Base-by-base conservation (phyloP, 92 coral and sea anemone species). In the Palythoa caribaeorum region DNA sequence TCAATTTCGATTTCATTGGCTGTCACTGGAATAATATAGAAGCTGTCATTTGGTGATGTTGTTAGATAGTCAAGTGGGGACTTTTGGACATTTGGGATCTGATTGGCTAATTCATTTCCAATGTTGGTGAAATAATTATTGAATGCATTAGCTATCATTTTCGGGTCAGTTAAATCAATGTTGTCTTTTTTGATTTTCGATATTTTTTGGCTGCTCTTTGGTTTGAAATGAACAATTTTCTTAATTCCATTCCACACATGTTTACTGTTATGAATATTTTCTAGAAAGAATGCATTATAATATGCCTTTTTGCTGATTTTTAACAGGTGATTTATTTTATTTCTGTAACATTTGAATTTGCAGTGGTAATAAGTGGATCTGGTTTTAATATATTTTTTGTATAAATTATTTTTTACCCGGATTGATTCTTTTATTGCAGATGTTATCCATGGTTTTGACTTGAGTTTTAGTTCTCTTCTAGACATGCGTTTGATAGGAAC, bases 181-280 rank as follows among this genome's bases (percentile, higher is more conserved):
- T 83, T 76, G 28, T 84, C 57, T 20, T 73, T 50, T 1, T 38
- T 14, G 21, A 91, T 89, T 57, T 92, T 89, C 12, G 71, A 57
- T 55, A 52, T 40, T 78, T 48, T 89, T 51, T 80, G 84, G 52
- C 71, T 88, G 48, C 66, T 62, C 48, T 73, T 92, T 55, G 91
- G 50, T 69, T 86, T 86, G 14, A 86, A 81, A 38, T 92, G 75
- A 68, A 92, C 78, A 38, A 90, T 93, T 72, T 93, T 37, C 83
- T 75, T 83, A 52, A 88, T 91, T 73, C 94, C 91, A 83, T 90
- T 90, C 91, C 94, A 92, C 35, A 92, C 78, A 15, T 40, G 68
- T 90, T 92, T 89, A 77, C 89, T 89, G 73, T 92, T 79, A 2
- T 89, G 65, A 4, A 17, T 53, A 21, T 78, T 76, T 54, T 76